phyloP scores from a whole-genome alignment of 2,888 invertebrate species.

The Mythimna pallens region DNA sequence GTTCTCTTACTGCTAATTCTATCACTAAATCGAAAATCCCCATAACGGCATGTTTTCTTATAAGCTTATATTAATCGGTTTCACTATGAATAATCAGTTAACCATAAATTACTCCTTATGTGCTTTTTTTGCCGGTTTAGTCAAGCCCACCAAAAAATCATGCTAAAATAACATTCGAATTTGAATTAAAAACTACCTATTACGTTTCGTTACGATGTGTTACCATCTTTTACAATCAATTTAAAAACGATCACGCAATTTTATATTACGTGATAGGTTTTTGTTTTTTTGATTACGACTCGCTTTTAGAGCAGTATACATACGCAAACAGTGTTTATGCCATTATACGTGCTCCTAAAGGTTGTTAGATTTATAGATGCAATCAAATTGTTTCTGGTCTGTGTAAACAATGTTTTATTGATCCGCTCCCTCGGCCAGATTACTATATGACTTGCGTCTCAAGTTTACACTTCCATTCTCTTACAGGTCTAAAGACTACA shows the following conservation, averaged over 20 bases:
- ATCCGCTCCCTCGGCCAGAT: slow-evolving; percentile 29
- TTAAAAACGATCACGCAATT: slow-evolving; percentile 47
- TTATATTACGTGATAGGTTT: slow-evolving; percentile 47
- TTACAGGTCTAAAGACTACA: too few relatives aligned
- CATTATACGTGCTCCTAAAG: slow-evolving; percentile 34
- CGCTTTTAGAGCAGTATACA: slow-evolving; percentile 35
- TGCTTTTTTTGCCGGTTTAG: neutral
- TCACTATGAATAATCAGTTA: neutral
- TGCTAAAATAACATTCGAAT: slow-evolving; percentile 23
- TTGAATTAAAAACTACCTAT: slow-evolving; percentile 6
- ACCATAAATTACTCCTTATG: neutral
- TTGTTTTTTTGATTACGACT: slow-evolving; percentile 42
- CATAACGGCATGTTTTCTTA: neutral
- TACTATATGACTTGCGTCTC: slow-evolving; percentile 13
- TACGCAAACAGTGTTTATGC: slow-evolving; percentile 49
- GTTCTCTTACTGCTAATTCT: neutral
- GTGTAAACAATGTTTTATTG: slow-evolving; percentile 59
- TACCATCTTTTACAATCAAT: slow-evolving; percentile 37
- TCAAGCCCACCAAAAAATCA: slow-evolving; percentile 6
- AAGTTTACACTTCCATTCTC: slow-evolving; percentile 2
- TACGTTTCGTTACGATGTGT: slow-evolving; percentile 24
- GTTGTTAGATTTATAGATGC: slow-evolving; percentile 36
- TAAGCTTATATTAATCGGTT: neutral
- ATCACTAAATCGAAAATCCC: neutral
- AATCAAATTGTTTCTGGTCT: slow-evolving; percentile 58